Percentiles rank a stretch among this genome's conserved stretches.
Evolutionary conservation across 2,797 vertebrate species (phyloP).

Genomic region (Spinus pinus): DNA sequence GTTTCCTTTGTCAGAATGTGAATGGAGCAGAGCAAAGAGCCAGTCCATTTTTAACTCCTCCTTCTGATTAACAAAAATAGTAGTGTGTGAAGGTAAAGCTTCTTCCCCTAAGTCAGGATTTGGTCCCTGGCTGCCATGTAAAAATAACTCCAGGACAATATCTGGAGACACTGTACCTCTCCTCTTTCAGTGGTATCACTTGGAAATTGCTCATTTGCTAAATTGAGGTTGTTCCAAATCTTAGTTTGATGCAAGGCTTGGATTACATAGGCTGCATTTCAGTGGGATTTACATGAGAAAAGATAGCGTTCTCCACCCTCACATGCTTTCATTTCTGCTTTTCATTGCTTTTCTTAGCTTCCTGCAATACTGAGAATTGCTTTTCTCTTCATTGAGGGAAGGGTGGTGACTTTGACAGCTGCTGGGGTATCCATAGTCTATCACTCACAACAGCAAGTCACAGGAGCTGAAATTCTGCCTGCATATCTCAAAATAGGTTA

Average conservation of each 20-base stretch:
- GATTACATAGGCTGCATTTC: neutral
- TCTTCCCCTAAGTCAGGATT: neutral
- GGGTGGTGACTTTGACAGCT: slow-evolving; percentile 34
- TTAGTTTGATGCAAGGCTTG: neutral
- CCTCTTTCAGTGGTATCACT: neutral
- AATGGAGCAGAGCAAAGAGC: neutral
- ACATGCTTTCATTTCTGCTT: neutral
- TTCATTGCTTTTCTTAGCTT: neutral
- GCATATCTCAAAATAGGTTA: neutral
- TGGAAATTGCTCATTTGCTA: neutral
- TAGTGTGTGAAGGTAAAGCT: neutral
- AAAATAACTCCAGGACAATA: neutral
- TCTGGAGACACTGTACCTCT: neutral
- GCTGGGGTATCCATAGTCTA: neutral
- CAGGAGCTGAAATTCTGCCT: neutral
- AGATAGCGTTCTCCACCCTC: neutral
- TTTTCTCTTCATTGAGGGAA: neutral
- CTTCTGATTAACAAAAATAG: neutral
- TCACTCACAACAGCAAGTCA: neutral
- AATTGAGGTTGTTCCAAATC: neutral
- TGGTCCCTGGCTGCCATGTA: neutral
- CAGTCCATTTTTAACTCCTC: neutral
- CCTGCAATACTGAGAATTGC: neutral
- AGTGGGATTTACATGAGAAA: neutral
- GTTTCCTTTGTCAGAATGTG: neutral